Percentiles rank a stretch among this genome's conserved stretches.
These are phyloP conservation scores for Sarcophilus harrisii DNA, from an alignment of 2,797 vertebrate genomes.

Conservation along the genomic window DNA sequence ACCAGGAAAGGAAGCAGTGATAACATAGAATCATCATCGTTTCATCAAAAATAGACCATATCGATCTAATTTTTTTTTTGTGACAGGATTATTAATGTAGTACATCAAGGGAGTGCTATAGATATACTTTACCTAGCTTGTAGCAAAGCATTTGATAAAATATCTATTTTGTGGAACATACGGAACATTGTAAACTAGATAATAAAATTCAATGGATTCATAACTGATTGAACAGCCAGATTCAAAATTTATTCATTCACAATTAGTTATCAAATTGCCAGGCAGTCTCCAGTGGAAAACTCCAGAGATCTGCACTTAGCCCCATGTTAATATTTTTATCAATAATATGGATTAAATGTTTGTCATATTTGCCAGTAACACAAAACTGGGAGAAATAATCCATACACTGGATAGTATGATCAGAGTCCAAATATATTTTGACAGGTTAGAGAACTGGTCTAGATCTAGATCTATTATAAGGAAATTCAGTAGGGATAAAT, in stretches of 20 bases:
- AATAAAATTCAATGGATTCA: neutral
- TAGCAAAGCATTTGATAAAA: neutral
- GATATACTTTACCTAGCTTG: neutral
- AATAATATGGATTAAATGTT: neutral
- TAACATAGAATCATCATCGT: neutral
- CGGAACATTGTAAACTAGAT: neutral
- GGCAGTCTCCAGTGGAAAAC: neutral
- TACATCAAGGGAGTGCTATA: neutral
- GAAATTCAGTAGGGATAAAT: neutral
- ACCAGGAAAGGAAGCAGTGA: neutral
- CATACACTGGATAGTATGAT: neutral
- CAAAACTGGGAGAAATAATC: neutral
- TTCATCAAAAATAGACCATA: neutral
- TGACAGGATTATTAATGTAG: neutral
- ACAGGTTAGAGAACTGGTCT: neutral
- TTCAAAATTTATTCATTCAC: neutral
- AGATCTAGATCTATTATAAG: neutral
- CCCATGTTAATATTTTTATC: neutral
- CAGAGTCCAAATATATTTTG: neutral
- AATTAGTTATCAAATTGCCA: neutral
- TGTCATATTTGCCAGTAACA: neutral
- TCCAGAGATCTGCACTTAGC: neutral
- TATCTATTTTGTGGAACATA: neutral
- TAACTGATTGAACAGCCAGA: neutral
- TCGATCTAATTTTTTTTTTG: neutral